These are phyloP conservation scores for Achroia grisella DNA, from an alignment of 1,140 invertebrate genomes.

Conservation along the genomic window DNA sequence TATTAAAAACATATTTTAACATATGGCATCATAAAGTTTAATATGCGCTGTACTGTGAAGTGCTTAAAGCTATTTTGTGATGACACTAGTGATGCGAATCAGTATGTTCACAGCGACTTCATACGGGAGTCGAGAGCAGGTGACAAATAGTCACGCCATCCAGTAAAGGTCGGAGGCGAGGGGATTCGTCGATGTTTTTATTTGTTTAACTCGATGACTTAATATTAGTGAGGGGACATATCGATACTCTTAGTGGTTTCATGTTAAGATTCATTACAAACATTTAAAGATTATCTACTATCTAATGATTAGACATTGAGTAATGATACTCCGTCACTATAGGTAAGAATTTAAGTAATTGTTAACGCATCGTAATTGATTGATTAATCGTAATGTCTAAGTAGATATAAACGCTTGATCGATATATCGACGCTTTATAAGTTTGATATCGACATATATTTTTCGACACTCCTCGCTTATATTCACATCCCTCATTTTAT, in stretches of 20 bases:
- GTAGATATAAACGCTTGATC: neutral
- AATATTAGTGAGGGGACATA: constrained; percentile 48
- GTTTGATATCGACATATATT: constrained; percentile 26
- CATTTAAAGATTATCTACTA: too few species aligned
- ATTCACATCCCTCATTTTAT: constrained; percentile 45
- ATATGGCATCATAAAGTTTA: too few species aligned
- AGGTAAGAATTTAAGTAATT: constrained; percentile 3
- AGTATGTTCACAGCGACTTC: constrained; percentile 48
- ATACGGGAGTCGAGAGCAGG: constrained; percentile 65
- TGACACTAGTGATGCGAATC: constrained; percentile 51
- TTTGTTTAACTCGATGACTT: constrained; percentile 57
- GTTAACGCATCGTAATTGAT: constrained; percentile 1
- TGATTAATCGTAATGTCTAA: neutral
- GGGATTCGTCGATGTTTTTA: constrained; percentile 63
- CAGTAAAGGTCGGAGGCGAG: constrained; percentile 50
- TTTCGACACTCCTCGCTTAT: neutral
- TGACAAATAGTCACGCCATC: constrained; percentile 69
- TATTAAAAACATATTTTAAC: neutral
- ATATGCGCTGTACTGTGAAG: too few species aligned
- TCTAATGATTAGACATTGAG: constrained; percentile 2
- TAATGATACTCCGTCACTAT: neutral
- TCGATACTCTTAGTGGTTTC: constrained; percentile 14
- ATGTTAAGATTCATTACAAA: neutral
- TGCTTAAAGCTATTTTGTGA: constrained; percentile 14
- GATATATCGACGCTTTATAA: constrained; percentile 5